Base-by-base conservation (phyloP, 1,140 invertebrate genomes). In the Apis cerana region DNA sequence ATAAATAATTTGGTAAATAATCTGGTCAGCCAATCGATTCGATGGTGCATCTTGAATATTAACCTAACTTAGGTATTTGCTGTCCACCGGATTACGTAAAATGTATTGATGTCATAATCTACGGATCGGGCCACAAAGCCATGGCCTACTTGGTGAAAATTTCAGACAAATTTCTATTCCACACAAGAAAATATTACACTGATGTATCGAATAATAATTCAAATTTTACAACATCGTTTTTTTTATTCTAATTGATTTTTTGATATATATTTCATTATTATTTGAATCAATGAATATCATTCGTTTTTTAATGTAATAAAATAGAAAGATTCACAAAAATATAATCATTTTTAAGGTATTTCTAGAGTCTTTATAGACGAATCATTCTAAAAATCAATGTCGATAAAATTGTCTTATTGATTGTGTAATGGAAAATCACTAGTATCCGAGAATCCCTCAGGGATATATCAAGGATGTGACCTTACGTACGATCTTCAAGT, bases 61-160 rank as follows among this genome's bases (percentile, higher is more conserved):
- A 82, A 82, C 80, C 80, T 27, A 82, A 69, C 64, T 69, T 69
- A 61, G 80, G 80, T 27, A 76, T 82, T 82, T 82, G 54, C 23
- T 61, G 62, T 68, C 33, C 74, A 76, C 15, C 27, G 17, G 8
- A 74, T 82, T 82, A 76, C 80, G 80, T 61, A 82, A 82, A 82
- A 67, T n/a, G 72, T 82, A 82, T 82, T 61, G 80, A 76, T 82
- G 72, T 82, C 80, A 76, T 82, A 82, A 82, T 81, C 72, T 43
- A 81, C 62, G 33, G 64, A 81, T 76, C 64, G 64, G 61, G 64
- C 80, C 56, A 69, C 52, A 82, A 76, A 82, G 74, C 80, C 80
- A 82, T 82, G 80, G 80, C 80, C 80, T 82, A 82, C 80, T 82
- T 82, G 80, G 27, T 82, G 58, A 59, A 82, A 82, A 82, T 82